Conservation (phyloP, 2,797 vertebrate species). For the Botia kubotai region DNA sequence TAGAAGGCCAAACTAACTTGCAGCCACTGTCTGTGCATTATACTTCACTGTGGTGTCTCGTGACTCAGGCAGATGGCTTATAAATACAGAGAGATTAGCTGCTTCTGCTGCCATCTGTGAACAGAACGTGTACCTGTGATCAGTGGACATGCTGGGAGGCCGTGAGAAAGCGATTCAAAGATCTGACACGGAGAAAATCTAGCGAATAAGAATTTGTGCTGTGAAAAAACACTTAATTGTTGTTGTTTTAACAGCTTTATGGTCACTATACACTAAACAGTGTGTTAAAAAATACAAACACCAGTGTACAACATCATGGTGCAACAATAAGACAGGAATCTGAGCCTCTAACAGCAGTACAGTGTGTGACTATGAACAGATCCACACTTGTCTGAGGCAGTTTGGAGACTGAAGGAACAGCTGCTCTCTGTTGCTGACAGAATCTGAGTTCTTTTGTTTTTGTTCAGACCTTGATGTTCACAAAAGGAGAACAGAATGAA, state of each 20-base stretch:
- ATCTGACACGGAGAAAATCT: neutral
- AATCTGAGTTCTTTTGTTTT: constrained; percentile 24
- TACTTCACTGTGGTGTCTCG: constrained; percentile 27
- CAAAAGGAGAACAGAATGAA: constrained; percentile 14
- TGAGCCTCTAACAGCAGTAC: neutral
- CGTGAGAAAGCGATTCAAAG: neutral
- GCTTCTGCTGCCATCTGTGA: constrained; percentile 30
- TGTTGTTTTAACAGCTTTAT: too few relatives aligned
- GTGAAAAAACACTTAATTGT: constrained; percentile 1
- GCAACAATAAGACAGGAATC: neutral
- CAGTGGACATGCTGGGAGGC: neutral
- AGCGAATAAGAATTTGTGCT: neutral
- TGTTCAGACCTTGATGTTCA: constrained; percentile 33
- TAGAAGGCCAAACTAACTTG: neutral
- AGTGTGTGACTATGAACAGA: constrained; percentile 2
- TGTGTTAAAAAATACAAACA: neutral
- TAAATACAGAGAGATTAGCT: constrained; percentile 34
- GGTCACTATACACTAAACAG: neutral
- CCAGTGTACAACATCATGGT: neutral
- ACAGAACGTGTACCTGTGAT: constrained; percentile 28
- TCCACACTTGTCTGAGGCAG: constrained; percentile 10
- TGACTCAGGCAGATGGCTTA: constrained; percentile 24
- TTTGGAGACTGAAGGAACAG: neutral
- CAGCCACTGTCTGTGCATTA: neutral
- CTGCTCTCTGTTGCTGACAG: neutral